Evolutionary conservation across 2,888 invertebrate genomes (phyloP), one percentile per base, ranked within the genome.

Genomic region (Himalopsyche japonica): DNA sequence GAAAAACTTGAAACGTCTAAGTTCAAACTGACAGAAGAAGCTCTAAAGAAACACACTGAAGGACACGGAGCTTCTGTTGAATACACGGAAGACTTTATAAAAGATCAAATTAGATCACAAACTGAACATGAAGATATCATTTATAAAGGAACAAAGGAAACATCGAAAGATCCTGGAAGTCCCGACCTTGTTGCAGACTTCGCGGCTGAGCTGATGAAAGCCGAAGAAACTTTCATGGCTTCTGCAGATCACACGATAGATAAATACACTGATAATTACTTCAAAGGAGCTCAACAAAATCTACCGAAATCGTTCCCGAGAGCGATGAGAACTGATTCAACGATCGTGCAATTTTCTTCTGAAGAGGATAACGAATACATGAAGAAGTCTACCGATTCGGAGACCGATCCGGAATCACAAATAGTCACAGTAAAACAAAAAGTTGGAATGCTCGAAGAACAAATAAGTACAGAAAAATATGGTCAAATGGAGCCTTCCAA

Each of bases 331-430:
- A 92, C 92, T 10, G 92, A 93, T 87, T 93, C 92, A 15, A 93
- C 92, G 8, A 89, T 93, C 79, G 92, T 93, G 0, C 92, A 93
- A 88, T 91, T 92, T 57, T 92, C 92, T 34, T 93, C 92, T 1
- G 92, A 93, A 88, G 92, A 93, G 89, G 92, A 93, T 84, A 92
- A 91, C 82, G 92, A 93, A 84, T 92, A 92, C 85, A 88, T 92
- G 49, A 93, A 92, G 86, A 93, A 92, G 88, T 93, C 92, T 1
- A 92, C 92, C 1, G 92, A 92, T 87, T 93, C 92, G 0, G 92
- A 92, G 88, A 93, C 92, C 32, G 92, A 93, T 88, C 92, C 92
- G n/a, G 92, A 93, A 88, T 92, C 92, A 1, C 92, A 92, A 87
- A 92, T 84, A 15, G 78, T 91, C 1, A 92, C 92, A 12, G 89